These are phyloP conservation scores for Catocala fraxini DNA, from an alignment of 2,888 invertebrate species.

Conservation along the genomic window DNA sequence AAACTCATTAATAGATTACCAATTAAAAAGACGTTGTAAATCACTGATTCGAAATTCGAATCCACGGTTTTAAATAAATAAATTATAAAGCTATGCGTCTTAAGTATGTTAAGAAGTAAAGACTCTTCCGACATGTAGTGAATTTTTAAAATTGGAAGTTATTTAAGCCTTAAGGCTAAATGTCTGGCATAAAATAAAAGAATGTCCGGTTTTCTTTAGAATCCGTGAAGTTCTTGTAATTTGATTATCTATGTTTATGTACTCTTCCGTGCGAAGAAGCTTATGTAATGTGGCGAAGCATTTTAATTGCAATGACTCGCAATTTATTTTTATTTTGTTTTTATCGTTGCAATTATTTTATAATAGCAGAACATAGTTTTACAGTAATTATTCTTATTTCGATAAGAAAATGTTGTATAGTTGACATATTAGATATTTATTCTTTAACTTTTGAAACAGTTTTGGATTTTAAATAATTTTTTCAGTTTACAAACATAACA, in stretches of 20 bases:
- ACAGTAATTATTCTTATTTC: too few relatives aligned
- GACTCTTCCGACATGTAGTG: slow-evolving; percentile 18
- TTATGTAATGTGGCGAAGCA: slow-evolving; percentile 33
- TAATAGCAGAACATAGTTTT: too few relatives aligned
- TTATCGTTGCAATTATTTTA: too few relatives aligned
- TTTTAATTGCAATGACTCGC: slow-evolving; percentile 25
- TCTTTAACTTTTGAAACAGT: too few relatives aligned
- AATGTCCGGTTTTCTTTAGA: slow-evolving; percentile 22
- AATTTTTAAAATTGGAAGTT: slow-evolving; percentile 22
- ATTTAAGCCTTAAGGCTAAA: slow-evolving; percentile 22
- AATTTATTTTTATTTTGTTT: too few relatives aligned
- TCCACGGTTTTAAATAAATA: slow-evolving; percentile 23
- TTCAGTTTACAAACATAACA: too few relatives aligned
- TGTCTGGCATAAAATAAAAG: slow-evolving; percentile 16
- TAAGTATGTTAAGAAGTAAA: slow-evolving; percentile 7
- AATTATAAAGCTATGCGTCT: slow-evolving; percentile 16
- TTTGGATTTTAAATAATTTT: too few relatives aligned
- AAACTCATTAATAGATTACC: slow-evolving; percentile 49
- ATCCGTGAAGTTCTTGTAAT: slow-evolving; percentile 31
- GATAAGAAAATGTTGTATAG: too few relatives aligned
- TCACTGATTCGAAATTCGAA: slow-evolving; percentile 31
- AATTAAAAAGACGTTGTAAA: slow-evolving; percentile 45
- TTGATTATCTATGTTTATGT: slow-evolving; percentile 26
- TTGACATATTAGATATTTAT: too few relatives aligned
- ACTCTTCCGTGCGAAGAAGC: slow-evolving; percentile 29